Conservation (phyloP, 2,113 vertebrate genomes). For the Cranoglanis bouderius region DNA sequence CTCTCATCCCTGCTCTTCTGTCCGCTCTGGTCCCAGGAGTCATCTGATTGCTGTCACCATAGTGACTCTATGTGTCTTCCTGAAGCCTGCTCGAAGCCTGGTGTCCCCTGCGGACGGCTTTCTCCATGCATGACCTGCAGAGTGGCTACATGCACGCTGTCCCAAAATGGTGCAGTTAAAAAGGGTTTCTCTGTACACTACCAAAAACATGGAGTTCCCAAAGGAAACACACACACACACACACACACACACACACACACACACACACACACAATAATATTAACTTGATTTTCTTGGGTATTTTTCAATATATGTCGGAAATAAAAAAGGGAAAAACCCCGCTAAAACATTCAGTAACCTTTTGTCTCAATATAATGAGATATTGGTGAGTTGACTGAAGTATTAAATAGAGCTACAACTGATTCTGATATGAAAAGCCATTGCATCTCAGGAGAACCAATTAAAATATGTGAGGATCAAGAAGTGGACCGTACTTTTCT, state of each 20-base stretch:
- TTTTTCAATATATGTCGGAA: neutral
- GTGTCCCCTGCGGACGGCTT: conserved; percentile 60
- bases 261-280: neutral
- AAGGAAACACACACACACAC: conserved; percentile 31
- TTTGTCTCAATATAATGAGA: conserved; percentile 8
- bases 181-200: conserved; percentile 69
- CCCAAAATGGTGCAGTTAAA: conserved; percentile 60
- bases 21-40: conserved; percentile 70
- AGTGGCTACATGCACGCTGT: conserved; percentile 58
- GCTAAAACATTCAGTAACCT: neutral
- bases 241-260: conserved; percentile 33
- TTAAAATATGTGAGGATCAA: conserved; percentile 68
- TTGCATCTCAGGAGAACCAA: conserved; percentile 65
- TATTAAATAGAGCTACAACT: conserved; percentile 55
- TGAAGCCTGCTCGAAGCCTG: conserved; percentile 51
- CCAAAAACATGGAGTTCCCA: conserved; percentile 53
- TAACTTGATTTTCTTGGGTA: conserved; percentile 5
- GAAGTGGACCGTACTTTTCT: conserved; percentile 54
- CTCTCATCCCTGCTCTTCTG: conserved; percentile 73
- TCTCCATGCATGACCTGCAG: conserved; percentile 70
- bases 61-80: conserved; percentile 75
- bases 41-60: conserved; percentile 79
- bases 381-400: conserved; percentile 4
- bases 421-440: conserved; percentile 64
- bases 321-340: neutral